Evolutionary conservation across 2,888 invertebrate species (phyloP).

Genomic region (Germaria angustata): DNA sequence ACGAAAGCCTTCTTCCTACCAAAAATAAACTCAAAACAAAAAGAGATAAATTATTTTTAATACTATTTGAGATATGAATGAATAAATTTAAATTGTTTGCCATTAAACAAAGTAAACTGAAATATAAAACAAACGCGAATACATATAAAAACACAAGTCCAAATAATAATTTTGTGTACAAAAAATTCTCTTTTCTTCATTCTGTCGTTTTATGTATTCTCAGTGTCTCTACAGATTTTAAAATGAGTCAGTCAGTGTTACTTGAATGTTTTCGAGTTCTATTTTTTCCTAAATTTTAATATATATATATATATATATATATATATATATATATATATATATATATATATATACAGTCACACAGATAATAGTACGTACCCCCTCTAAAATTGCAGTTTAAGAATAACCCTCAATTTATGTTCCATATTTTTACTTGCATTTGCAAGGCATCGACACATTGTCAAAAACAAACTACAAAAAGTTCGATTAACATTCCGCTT

Average conservation of each 20-base stretch:
- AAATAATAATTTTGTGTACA: constrained; percentile 27
- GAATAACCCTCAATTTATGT: too few species aligned
- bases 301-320: neutral
- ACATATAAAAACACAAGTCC: constrained; percentile 25
- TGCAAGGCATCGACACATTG: too few species aligned
- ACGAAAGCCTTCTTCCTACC: constrained; percentile 35
- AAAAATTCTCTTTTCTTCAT: constrained; percentile 51
- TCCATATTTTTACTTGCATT: too few species aligned
- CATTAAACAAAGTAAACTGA: constrained; percentile 50
- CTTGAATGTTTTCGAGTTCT: constrained; percentile 39
- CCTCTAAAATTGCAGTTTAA: too few species aligned
- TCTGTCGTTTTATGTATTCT: constrained; percentile 31
- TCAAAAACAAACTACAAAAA: too few species aligned
- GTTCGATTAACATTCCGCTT: too few species aligned
- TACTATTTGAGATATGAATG: constrained; percentile 71
- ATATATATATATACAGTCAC: neutral
- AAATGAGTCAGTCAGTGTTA: constrained; percentile 61
- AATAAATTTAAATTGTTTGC: constrained; percentile 70
- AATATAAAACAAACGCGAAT: constrained; percentile 35
- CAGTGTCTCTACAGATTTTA: constrained; percentile 39
- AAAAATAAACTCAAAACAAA: constrained; percentile 40
- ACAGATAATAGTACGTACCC: too few species aligned
- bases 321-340: neutral
- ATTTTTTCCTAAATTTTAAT: constrained; percentile 28
- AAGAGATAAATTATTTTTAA: constrained; percentile 58